Conservation (phyloP, 2,888 invertebrate species). For the Dascillus cervinus region DNA sequence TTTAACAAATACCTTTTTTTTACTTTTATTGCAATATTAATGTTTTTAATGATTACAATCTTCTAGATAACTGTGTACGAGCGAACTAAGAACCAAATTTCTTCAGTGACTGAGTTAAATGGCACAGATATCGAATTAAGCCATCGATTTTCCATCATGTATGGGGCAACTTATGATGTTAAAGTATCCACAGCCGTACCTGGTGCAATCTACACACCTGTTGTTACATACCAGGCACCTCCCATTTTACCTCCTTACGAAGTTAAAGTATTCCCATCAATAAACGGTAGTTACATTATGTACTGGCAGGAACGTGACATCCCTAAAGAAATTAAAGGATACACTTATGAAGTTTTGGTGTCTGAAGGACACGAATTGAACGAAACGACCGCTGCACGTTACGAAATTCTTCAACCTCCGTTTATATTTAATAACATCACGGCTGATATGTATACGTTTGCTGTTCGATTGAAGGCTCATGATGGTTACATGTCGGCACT, state of each 20-base stretch:
- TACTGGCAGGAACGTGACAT: constrained; percentile 54
- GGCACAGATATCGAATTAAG: constrained; percentile 45
- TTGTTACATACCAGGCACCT: constrained; percentile 48
- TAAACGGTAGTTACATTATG: constrained; percentile 56
- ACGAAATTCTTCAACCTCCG: constrained; percentile 48
- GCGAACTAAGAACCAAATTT: constrained; percentile 39
- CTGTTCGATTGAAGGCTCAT: constrained; percentile 52
- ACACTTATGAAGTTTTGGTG: constrained; percentile 59
- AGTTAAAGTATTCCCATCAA: constrained; percentile 51
- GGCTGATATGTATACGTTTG: constrained; percentile 52
- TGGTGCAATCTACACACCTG: constrained; percentile 43
- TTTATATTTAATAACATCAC: constrained; percentile 48
- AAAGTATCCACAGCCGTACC: constrained; percentile 43
- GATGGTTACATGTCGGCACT: constrained; percentile 55
- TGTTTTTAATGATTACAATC: too few relatives aligned
- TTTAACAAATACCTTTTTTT: too few relatives aligned
- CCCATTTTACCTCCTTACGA: constrained; percentile 56
- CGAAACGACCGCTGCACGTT: constrained; percentile 45
- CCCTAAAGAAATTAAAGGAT: constrained; percentile 29
- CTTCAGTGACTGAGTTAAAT: constrained; percentile 44
- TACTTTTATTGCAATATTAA: too few relatives aligned
- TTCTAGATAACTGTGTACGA: constrained; percentile 48
- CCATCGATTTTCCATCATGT: constrained; percentile 46
- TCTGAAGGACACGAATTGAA: constrained; percentile 48
- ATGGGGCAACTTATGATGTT: constrained; percentile 48